A percentile compares a stretch with the other conserved stretches of the same genome.
phyloP scores from a whole-genome alignment of 2,797 vertebrate genomes.

The Syngnathus acus region DNA sequence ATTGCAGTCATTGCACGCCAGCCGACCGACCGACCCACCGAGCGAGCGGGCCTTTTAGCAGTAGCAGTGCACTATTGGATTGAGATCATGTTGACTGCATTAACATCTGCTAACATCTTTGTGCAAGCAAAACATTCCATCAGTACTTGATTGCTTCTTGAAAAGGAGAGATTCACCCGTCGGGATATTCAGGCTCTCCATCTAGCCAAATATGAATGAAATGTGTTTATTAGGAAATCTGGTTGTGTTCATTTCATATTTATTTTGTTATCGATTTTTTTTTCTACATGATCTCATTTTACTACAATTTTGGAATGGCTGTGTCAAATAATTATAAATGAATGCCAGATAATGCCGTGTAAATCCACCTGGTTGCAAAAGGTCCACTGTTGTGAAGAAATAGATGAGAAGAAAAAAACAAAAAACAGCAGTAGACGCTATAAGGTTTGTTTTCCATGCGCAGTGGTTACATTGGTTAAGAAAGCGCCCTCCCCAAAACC shows the following conservation, averaged over 20 bases:
- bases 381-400: not conserved
- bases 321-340: not conserved
- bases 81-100: slow-evolving; percentile 52
- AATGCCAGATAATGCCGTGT: not conserved
- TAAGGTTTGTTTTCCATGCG: not conserved
- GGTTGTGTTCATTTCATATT: no score
- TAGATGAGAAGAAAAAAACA: not conserved
- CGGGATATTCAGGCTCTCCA: not conserved
- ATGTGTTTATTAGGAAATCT: not conserved
- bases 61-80: slow-evolving; percentile 42
- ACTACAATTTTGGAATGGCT: no score
- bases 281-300: no score
- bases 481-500: not conserved
- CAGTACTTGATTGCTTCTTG: not conserved
- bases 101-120: slow-evolving; percentile 41
- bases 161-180: no score
- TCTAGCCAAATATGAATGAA: not conserved
- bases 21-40: no score
- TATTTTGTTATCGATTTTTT: no score
- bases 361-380: not conserved
- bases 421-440: not conserved
- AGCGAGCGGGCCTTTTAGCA: slow-evolving; percentile 23
- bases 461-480: not conserved
- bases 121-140: slow-evolving; percentile 25
- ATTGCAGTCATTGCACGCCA: slow-evolving; percentile 6